Evolutionary conservation across 2,113 vertebrate species (phyloP).

Genomic region (Grammomys dolichurus): DNA sequence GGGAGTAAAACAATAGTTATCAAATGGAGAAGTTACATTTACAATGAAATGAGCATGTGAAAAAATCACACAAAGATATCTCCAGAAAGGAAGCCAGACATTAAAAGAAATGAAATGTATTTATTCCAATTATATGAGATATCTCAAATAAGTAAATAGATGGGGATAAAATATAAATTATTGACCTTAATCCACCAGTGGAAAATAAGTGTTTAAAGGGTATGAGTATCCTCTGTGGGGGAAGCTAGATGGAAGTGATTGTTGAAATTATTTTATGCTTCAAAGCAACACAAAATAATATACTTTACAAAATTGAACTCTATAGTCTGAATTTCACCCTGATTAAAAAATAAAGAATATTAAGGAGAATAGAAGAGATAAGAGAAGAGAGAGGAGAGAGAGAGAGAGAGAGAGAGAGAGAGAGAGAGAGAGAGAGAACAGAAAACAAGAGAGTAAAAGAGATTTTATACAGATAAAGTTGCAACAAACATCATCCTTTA

Average conservation of each 20-base stretch:
- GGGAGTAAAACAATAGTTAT: background rate
- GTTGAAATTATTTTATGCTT: background rate
- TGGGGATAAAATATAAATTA: background rate
- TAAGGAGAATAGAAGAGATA: too few relatives aligned
- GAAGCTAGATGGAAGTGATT: background rate
- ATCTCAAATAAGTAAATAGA: background rate
- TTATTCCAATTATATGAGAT: background rate
- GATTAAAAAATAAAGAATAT: background rate
- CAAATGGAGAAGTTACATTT: background rate
- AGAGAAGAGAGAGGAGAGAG: background rate
- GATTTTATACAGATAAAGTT: background rate
- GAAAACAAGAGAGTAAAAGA: background rate
- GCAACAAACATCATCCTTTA: background rate
- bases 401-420: background rate
- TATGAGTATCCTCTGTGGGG: background rate
- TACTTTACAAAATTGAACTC: background rate
- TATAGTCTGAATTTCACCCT: background rate
- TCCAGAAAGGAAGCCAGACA: background rate
- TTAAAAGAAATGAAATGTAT: background rate
- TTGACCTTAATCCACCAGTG: fast-evolving
- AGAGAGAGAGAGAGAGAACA: background rate
- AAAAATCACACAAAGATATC: background rate
- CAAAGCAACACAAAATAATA: background rate
- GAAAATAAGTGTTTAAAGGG: background rate
- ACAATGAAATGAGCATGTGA: background rate